Evolutionary conservation across 1,140 invertebrate species (phyloP), one percentile per base, ranked within the genome.

Genomic region (Homarus americanus): DNA sequence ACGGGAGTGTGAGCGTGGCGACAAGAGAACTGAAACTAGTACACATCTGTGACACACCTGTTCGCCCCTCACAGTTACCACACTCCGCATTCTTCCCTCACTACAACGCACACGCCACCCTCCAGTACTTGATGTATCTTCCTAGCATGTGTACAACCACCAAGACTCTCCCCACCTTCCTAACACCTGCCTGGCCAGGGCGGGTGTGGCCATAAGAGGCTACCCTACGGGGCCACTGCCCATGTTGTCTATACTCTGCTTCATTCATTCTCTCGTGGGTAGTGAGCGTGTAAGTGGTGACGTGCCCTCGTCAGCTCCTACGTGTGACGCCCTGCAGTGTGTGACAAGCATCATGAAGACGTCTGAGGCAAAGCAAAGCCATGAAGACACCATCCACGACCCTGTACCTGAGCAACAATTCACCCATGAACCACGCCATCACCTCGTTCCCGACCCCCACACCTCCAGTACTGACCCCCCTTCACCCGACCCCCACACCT

Each of bases 31-130:
- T 79, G 28, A n/a, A 79, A 44, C 28, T 79, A n/a, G 40, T 28
- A 36, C 40, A 79, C 76, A 79, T 40, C 76, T 79, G 76, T n/a
- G 36, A 41, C 76, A n/a, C 76, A 41, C 44, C 40, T 79, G 76
- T 28, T 28, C n/a, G n/a, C 63, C n/a, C 63, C n/a, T 69, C 44
- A 49, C 44, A 49, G 5, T 5, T 15, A 28, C n/a, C n/a, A 69
- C 63, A 32, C 63, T 9, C 63, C 1, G 7, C 7, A 17, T 28
- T 69, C n/a, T 5, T 69, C 5, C 63, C n/a, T 32, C 63, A 15
- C 44, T 15, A 15, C 44, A 15, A 49, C 44, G 12, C 5, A 49
- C 44, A n/a, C n/a, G n/a, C n/a, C n/a, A n/a, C 15, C 5, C 44
- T 49, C 44, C 44, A 49, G n/a, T n/a, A n/a, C n/a, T n/a, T n/a